Evolutionary conservation across 2,797 vertebrate genomes (phyloP).

Genomic region (Megalops cyprinoides): DNA sequence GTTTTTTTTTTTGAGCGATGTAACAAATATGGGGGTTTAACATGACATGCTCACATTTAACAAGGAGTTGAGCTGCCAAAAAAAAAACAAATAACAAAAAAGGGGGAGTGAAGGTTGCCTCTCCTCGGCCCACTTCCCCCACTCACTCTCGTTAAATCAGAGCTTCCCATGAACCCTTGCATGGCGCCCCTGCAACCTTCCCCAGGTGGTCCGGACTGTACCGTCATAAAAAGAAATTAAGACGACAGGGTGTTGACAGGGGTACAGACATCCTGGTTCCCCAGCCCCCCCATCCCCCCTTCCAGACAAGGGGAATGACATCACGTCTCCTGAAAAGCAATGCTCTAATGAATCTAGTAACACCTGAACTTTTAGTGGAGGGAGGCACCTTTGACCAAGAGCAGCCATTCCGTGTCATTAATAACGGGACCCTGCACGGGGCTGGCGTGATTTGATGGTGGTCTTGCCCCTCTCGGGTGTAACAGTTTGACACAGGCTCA

Average conservation of each 20-base stretch:
- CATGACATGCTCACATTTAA: conserved; percentile 57
- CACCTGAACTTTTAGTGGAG: conserved; percentile 91
- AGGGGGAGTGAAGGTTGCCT: conserved; percentile 84
- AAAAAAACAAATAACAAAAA: too few species aligned
- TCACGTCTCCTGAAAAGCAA: conserved; percentile 81
- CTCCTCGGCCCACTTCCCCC: conserved; percentile 77
- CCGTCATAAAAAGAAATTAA: conserved; percentile 84
- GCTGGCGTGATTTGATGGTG: conserved; percentile 79
- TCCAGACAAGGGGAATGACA: conserved; percentile 85
- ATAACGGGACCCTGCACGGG: conserved; percentile 85
- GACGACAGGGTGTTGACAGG: conserved; percentile 90
- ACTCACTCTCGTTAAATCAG: conserved; percentile 79
- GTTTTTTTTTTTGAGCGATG: conserved; percentile 62
- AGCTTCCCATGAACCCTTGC: conserved; percentile 78
- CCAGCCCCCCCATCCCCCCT: conserved; percentile 78
- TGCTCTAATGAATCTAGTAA: conserved; percentile 95
- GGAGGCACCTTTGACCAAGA: conserved; percentile 82
- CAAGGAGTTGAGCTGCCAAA: conserved; percentile 61
- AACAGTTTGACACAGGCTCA: conserved; percentile 91
- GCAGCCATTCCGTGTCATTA: conserved; percentile 83
- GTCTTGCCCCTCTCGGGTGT: conserved; percentile 82
- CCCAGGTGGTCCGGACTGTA: conserved; percentile 80
- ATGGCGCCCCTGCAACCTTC: conserved; percentile 70
- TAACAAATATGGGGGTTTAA: conserved; percentile 56
- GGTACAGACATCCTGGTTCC: conserved; percentile 82